Base-by-base conservation (phyloP, 2,888 invertebrate species). In the Tetropium fuscum region DNA sequence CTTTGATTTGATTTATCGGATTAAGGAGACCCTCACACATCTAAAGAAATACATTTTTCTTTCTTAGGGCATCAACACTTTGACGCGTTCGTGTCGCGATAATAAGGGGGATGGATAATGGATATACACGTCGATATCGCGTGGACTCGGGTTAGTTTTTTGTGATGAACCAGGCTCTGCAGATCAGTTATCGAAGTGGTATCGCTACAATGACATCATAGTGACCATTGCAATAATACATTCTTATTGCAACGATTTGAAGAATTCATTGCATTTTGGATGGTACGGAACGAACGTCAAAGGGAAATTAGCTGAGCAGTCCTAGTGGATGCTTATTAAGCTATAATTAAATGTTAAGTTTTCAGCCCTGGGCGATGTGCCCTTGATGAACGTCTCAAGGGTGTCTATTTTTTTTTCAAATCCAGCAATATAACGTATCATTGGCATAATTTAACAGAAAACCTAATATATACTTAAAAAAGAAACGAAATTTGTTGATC, bases 1-100 rank as follows among this genome's bases (percentile, higher is more conserved):
- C 77, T 77, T 76, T 77, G 77, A 77, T 77, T 77, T 76, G 75
- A 75, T 76, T 74, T 76, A 77, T 75, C 75, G 76, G 77, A 77
- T 77, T 76, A 76, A 68, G 71, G 72, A 68, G 73, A 62, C 72
- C 74, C 71, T 63, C 63, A 59, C 66, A 67, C 67, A 68, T 69
- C 69, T 63, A 57, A 67, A 60, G 66, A 70, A 74, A 72, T 69
- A 71, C 71, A 71, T 70, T 74, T 71, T 72, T 71, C 71, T 72
- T 72, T 69, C 69, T 70, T 63, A 62, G 62, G 66, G 66, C 63
- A 67, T 71, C 71, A 69, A 71, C 69, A 69, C 71, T 68, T 66
- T 65, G 70, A 64, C 55, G 65, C 61, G 64, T 41, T 53, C 60
- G 64, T 66, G 65, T 68, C 68, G 62, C 53, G 40, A 60, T 56